Percentiles rank a stretch among this genome's conserved stretches.
Conservation (phyloP, 2,113 vertebrate genomes). For the Crotalus helleri region DNA sequence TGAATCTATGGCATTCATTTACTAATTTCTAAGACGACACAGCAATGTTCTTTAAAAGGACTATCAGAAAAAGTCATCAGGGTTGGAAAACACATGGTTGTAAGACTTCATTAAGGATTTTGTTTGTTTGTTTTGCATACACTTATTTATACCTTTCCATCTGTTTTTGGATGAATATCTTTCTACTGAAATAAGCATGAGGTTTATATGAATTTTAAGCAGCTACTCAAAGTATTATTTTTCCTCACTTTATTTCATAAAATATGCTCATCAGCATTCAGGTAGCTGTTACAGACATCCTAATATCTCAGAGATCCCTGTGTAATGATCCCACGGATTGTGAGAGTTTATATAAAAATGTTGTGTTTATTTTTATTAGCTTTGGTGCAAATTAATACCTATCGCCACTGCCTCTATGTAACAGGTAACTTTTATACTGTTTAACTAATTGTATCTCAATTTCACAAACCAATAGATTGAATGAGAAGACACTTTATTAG, state of each 20-base stretch:
- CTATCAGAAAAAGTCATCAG: neutral
- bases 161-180: slow-evolving; percentile 28
- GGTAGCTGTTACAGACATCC: fast-evolving
- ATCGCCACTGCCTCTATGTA: slow-evolving; percentile 40
- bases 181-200: slow-evolving; percentile 29
- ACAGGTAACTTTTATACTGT: slow-evolving; percentile 42
- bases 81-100: slow-evolving; percentile 9
- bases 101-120: neutral
- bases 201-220: slow-evolving; percentile 23
- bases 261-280: neutral
- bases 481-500: slow-evolving; percentile 50
- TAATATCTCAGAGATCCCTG: neutral
- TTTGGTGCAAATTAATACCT: slow-evolving; percentile 46
- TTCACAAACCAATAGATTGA: slow-evolving; percentile 50
- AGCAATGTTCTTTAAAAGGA: neutral
- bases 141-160: neutral
- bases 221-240: slow-evolving; percentile 27
- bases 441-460: slow-evolving; percentile 44
- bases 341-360: slow-evolving; percentile 27
- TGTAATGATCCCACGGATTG: slow-evolving; percentile 19
- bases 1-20: neutral
- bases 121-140: slow-evolving; percentile 7
- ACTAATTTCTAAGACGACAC: neutral
- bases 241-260: slow-evolving; percentile 25
- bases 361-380: slow-evolving; percentile 52